These are phyloP conservation scores for Hemaris fuciformis DNA, from an alignment of 2,888 invertebrate species.

Conservation along the genomic window DNA sequence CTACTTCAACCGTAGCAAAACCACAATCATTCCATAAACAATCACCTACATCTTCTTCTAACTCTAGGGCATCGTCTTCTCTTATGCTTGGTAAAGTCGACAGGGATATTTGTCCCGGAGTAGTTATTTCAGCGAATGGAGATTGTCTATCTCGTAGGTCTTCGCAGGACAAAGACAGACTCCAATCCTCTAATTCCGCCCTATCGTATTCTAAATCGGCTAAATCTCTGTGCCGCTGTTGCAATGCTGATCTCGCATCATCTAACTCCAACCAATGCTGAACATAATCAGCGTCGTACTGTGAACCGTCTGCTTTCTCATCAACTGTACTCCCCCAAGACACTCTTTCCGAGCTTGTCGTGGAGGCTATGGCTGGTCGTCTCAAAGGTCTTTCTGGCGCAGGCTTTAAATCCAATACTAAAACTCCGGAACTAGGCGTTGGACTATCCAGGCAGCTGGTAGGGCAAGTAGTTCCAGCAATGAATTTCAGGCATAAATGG, in stretches of 20 bases:
- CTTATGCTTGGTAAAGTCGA: conserved; percentile 87
- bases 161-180: conserved; percentile 86
- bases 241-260: conserved; percentile 85
- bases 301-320: conserved; percentile 80
- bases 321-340: conserved; percentile 83
- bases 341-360: conserved; percentile 72
- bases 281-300: conserved; percentile 87
- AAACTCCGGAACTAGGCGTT: conserved; percentile 83
- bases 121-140: conserved; percentile 76
- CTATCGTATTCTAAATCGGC: conserved; percentile 88
- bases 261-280: conserved; percentile 89
- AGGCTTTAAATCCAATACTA: conserved; percentile 82
- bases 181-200: conserved; percentile 90
- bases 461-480: conserved; percentile 81
- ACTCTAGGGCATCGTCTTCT: conserved; percentile 86
- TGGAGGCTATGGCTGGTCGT: conserved; percentile 79
- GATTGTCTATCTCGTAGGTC: conserved; percentile 83
- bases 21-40: conserved; percentile 89
- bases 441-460: conserved; percentile 80
- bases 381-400: conserved; percentile 81
- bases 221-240: conserved; percentile 85
- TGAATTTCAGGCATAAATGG: conserved; percentile 86
- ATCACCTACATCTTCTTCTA: conserved; percentile 88
- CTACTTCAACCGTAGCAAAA: conserved; percentile 85
- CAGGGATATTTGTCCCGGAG: conserved; percentile 84